Conservation (phyloP, 2,797 vertebrate genomes). For the Mormyrops attenuatus region DNA sequence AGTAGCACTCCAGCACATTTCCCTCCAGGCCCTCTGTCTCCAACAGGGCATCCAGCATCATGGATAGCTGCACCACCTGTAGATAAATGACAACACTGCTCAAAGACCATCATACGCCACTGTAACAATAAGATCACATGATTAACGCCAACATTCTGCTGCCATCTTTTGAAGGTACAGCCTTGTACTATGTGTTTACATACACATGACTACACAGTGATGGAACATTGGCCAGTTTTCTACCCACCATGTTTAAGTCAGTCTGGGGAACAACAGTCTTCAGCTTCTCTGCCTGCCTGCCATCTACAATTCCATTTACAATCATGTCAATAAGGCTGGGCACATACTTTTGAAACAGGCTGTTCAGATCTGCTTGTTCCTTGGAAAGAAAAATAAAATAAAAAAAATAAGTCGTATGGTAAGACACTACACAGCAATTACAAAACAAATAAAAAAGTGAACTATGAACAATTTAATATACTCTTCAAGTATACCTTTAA, state of each 20-base stretch:
- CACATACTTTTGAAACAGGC: conserved; percentile 87
- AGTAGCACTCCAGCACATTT: conserved; percentile 78
- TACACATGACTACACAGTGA: neutral
- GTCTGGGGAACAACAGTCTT: conserved; percentile 88
- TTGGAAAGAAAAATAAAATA: conserved; percentile 27
- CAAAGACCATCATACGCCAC: conserved; percentile 1
- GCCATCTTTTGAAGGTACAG: neutral
- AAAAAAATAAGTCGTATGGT: neutral
- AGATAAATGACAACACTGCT: conserved; percentile 15
- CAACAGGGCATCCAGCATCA: conserved; percentile 75
- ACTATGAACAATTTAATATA: neutral
- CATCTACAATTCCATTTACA: conserved; percentile 77
- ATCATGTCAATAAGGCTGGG: conserved; percentile 79
- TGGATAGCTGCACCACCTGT: conserved; percentile 80
- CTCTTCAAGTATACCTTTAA: neutral
- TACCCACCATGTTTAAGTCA: conserved; percentile 88
- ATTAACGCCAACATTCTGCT: neutral
- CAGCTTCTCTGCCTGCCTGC: conserved; percentile 72
- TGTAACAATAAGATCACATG: neutral
- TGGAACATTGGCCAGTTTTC: neutral
- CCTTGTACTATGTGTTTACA: neutral
- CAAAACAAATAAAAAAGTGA: neutral
- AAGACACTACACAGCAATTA: neutral
- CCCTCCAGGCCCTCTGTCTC: conserved; percentile 53
- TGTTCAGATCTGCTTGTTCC: conserved; percentile 64